A percentile compares a stretch with the other conserved stretches of the same genome.
Conservation (phyloP, 2,113 vertebrate genomes). For the Scalopus aquaticus region DNA sequence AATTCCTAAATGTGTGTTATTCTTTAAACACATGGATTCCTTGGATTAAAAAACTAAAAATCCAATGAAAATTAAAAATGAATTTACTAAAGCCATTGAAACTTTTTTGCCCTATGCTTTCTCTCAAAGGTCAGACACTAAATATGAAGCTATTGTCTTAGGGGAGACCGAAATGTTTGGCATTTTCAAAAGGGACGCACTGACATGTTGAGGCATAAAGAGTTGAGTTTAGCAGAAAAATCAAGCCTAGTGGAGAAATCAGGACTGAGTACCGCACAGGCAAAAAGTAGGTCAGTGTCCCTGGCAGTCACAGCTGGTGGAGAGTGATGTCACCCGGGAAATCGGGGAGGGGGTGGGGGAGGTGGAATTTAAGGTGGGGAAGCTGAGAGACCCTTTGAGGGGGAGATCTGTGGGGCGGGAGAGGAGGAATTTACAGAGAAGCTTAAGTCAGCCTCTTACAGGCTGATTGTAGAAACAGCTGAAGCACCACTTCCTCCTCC, state of each 20-base stretch:
- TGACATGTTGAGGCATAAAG: neutral
- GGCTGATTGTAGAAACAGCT: constrained; percentile 30
- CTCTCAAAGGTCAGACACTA: neutral
- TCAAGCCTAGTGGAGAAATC: neutral
- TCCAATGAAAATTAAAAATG: neutral
- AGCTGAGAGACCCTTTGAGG: neutral
- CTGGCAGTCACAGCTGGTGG: constrained; percentile 73
- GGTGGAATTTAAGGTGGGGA: constrained; percentile 41
- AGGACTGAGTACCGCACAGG: neutral
- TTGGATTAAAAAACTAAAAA: neutral
- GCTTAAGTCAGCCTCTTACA: neutral
- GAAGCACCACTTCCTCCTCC: neutral
- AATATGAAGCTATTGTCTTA: constrained; percentile 3
- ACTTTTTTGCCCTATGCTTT: neutral
- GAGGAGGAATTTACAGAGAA: neutral
- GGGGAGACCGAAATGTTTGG: neutral
- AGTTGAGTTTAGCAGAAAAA: constrained; percentile 8
- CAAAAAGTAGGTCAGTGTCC: constrained; percentile 81
- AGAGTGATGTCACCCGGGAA: neutral
- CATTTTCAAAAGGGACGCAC: neutral
- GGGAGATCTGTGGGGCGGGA: neutral
- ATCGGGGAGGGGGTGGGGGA: neutral
- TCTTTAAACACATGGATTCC: neutral
- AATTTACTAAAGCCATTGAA: constrained; percentile 17
- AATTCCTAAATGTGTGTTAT: neutral